These are phyloP conservation scores for Tenthredo scrophulariae DNA, from an alignment of 2,888 invertebrate species.

Conservation along the genomic window DNA sequence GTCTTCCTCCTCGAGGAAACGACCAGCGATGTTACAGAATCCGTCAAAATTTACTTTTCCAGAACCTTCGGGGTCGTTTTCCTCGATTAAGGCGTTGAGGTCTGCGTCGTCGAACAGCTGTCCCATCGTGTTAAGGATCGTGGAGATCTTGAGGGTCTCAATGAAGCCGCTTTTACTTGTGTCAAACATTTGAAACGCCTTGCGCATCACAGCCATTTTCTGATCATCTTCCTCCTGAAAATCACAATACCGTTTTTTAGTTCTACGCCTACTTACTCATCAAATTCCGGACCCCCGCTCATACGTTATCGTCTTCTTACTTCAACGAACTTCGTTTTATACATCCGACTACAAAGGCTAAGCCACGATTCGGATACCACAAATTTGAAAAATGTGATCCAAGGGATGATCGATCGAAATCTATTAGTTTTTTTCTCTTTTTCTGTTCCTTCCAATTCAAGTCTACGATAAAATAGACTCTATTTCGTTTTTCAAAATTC, in stretches of 20 bases:
- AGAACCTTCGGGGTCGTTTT: conserved; percentile 94
- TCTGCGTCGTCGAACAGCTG: conserved; percentile 96
- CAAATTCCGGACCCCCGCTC: background rate
- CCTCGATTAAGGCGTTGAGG: conserved; percentile 92
- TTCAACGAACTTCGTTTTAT: background rate
- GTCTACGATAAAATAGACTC: background rate
- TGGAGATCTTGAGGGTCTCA: conserved; percentile 93
- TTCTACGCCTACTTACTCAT: background rate
- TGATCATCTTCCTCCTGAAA: conserved; percentile 85
- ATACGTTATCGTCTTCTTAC: background rate
- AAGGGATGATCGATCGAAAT: conserved; percentile 17
- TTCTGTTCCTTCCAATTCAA: background rate
- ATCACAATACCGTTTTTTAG: background rate
- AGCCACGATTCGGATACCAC: background rate
- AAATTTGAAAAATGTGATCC: background rate
- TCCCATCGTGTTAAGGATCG: conserved; percentile 96
- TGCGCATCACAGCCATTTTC: conserved; percentile 94
- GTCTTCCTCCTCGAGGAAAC: conserved; percentile 97
- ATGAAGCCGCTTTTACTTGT: conserved; percentile 95
- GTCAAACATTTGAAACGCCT: conserved; percentile 98
- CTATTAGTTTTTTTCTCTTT: background rate
- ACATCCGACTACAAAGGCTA: background rate
- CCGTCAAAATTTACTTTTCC: conserved; percentile 97
- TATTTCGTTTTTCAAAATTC: background rate
- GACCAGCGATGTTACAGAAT: conserved; percentile 94